phyloP scores from a whole-genome alignment of 2,797 vertebrate species.

The Prionace glauca region DNA sequence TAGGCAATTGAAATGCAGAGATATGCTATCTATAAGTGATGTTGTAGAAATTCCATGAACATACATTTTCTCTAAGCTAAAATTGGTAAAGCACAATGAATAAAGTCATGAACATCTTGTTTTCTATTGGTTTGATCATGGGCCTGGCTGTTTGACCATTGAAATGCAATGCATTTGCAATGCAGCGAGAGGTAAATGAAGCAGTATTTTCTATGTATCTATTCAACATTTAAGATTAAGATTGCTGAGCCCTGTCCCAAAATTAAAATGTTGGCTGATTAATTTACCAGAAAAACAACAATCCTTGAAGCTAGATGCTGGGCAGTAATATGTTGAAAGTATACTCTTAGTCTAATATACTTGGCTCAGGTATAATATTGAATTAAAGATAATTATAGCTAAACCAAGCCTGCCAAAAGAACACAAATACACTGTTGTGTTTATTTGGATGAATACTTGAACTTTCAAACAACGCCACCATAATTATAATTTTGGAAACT shows the following conservation, averaged over 20 bases:
- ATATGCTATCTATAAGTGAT: neutral
- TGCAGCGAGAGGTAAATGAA: neutral
- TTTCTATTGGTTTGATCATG: neutral
- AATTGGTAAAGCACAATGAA: neutral
- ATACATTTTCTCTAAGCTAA: neutral
- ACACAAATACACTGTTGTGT: neutral
- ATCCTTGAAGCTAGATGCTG: neutral
- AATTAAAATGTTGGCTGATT: neutral
- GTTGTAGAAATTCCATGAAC: neutral
- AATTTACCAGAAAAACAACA: neutral
- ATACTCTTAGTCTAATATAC: neutral
- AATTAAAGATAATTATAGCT: slow-evolving; percentile 15
- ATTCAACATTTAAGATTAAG: neutral
- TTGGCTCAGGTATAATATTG: slow-evolving; percentile 26
- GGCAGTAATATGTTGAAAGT: neutral
- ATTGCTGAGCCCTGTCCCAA: neutral
- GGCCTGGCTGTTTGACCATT: neutral
- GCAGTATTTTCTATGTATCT: neutral
- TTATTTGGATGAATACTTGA: neutral
- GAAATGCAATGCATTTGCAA: neutral
- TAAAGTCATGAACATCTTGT: neutral
- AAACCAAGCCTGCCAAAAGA: neutral
- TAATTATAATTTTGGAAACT: slow-evolving; percentile 29
- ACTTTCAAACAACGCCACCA: neutral
- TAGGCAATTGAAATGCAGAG: neutral